These are phyloP conservation scores for Chrysomallon squamiferum DNA, from an alignment of 1,140 invertebrate species.

Conservation along the genomic window DNA sequence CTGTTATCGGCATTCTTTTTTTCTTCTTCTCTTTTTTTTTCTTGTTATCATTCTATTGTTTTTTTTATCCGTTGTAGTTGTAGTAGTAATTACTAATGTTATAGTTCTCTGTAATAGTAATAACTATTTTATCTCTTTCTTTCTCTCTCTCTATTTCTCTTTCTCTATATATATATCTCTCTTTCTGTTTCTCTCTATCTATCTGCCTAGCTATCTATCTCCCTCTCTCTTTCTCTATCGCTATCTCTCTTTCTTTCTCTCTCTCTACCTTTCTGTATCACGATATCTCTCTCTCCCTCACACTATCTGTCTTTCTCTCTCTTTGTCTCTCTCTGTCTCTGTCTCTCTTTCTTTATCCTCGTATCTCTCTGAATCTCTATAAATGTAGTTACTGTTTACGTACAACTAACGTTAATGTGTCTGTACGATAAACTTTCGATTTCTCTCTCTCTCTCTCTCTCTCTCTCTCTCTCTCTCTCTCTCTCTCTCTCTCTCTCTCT, in stretches of 20 bases:
- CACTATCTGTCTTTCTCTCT: neutral
- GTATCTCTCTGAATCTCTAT: neutral
- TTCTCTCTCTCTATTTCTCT: slow-evolving; percentile 4
- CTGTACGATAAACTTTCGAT: too few species aligned
- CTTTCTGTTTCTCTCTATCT: neutral
- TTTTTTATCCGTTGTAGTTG: too few species aligned
- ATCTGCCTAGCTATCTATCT: neutral
- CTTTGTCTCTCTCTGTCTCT: too few species aligned
- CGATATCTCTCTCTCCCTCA: neutral
- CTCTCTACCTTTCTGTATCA: neutral
- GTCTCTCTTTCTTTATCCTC: neutral
- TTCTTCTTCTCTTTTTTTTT: too few species aligned
- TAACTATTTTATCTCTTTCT: too few species aligned
- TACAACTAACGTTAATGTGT: neutral
- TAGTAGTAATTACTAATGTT: too few species aligned
- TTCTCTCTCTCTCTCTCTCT: too few species aligned
- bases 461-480: too few species aligned
- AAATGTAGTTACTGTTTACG: neutral
- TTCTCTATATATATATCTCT: neutral
- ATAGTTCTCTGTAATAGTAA: too few species aligned
- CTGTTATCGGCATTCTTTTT: too few species aligned
- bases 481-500: too few species aligned
- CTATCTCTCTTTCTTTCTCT: neutral
- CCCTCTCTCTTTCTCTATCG: neutral
- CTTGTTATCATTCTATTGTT: too few species aligned